A percentile compares a stretch with the other conserved stretches of the same genome.
Conservation (phyloP, 1,140 invertebrate genomes). For the Macrotrachela quadricornifera region DNA sequence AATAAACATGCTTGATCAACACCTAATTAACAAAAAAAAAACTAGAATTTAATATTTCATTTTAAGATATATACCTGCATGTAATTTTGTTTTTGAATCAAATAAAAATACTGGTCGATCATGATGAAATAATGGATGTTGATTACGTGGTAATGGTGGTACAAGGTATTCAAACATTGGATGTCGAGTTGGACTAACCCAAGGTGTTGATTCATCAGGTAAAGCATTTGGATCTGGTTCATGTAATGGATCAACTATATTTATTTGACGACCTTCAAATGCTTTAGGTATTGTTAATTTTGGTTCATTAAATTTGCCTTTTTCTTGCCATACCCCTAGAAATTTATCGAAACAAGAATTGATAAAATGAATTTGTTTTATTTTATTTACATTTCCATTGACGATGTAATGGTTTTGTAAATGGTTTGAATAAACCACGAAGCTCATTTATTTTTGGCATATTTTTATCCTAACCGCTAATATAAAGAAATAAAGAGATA, state of each 20-base stretch:
- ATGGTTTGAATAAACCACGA: too few species aligned
- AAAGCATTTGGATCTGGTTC: not conserved
- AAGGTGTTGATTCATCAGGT: not conserved
- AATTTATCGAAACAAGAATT: too few species aligned
- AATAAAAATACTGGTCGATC: not conserved
- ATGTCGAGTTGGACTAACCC: constrained; percentile 1
- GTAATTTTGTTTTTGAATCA: not conserved
- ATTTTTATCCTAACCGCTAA: too few species aligned
- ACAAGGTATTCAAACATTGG: constrained; percentile 3
- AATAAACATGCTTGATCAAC: constrained; percentile 8
- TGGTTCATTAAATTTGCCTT: constrained; percentile 5
- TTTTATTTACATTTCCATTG: constrained; percentile 7
- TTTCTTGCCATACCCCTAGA: not conserved
- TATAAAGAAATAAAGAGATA: too few species aligned
- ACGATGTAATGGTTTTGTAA: constrained; percentile 3
- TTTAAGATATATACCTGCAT: not conserved
- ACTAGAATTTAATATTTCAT: too few species aligned
- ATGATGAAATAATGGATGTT: not conserved
- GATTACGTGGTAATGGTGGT: not conserved
- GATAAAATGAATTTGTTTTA: too few species aligned
- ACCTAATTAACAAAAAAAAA: too few species aligned
- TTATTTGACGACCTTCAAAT: not conserved
- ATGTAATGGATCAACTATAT: constrained; percentile 7
- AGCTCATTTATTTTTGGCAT: too few species aligned
- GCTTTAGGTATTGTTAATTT: constrained; percentile 2